Conservation (phyloP, 1,140 invertebrate genomes). For the Calliopsis andreniformis region DNA sequence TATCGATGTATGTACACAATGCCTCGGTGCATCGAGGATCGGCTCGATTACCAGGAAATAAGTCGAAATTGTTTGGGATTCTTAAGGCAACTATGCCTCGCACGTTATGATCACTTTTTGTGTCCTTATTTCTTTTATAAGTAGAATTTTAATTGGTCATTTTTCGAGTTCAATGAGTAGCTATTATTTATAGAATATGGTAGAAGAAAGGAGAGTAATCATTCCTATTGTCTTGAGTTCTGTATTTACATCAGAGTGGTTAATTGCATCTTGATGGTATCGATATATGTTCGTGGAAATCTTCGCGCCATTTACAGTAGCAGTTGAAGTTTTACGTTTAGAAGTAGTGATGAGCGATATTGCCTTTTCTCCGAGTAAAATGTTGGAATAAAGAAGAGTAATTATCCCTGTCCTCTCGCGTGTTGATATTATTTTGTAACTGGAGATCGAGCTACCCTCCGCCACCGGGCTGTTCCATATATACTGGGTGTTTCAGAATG, state of each 20-base stretch:
- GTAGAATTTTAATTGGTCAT: too few relatives aligned
- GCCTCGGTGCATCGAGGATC: constrained; percentile 6
- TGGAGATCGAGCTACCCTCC: constrained; percentile 5
- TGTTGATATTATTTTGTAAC: neutral
- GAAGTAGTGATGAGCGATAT: neutral
- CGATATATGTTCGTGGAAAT: neutral
- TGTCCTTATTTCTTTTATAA: too few relatives aligned
- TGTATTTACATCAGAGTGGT: too few relatives aligned
- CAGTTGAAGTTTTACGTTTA: neutral
- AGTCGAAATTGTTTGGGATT: constrained; percentile 1
- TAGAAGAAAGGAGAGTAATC: too few relatives aligned
- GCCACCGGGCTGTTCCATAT: neutral
- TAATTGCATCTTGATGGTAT: neutral
- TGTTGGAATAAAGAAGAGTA: neutral
- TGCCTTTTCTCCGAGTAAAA: neutral
- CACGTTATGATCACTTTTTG: too few relatives aligned
- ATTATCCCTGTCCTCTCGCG: neutral
- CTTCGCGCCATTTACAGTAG: too few relatives aligned
- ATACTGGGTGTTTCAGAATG: constrained; percentile 5
- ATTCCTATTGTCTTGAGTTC: too few relatives aligned
- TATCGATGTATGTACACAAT: constrained; percentile 46
- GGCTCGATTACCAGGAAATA: constrained; percentile 24
- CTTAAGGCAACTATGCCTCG: too few relatives aligned
- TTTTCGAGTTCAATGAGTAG: too few relatives aligned
- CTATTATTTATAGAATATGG: too few relatives aligned